Evolutionary conservation across 2,113 vertebrate genomes (phyloP), one percentile per base, ranked within the genome.

Genomic region (Cryptomyrus ogoouensis): DNA sequence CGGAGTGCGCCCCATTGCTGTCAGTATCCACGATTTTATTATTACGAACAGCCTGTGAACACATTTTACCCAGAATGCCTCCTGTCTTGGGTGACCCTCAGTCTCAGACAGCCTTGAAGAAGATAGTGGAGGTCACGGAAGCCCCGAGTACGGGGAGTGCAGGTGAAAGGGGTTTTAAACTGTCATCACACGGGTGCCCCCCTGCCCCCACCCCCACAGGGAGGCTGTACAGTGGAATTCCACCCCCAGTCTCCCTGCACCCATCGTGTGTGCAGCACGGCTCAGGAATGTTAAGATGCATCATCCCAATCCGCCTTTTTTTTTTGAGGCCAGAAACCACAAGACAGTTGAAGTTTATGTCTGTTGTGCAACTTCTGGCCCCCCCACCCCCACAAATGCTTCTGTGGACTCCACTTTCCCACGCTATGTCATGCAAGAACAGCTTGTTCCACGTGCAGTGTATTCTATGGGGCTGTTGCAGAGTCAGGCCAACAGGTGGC

Each of bases 141-240:
- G 89, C 58, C 42, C 56, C 7, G 47, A 47, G 56, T 70, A 47
- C 53, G 87, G 89, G 89, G 89, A 9, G 15, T 85, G 89, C 89
- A 91, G 91, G 91, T 90, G 91, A 90, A 90, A 90, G 91, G 89
- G 87, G 91, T 90, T 62, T 90, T 86, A 88, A 88, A 77, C 91
- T 90, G 91, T 90, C 91, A 90, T 84, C 91, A 86, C 87, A 53
- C 15, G 10, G 19, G 31, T 21, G 52, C 53, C 56, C 15, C 35
- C 27, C 87, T 13, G 42, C 42, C 27, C n/a, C 46, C 19, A 27
- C 84, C 53, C 50, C 31, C 12, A 44, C 15, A 10, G 39, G 80
- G 80, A 53, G 12, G 47, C 85, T 13, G n/a, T 53, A 53, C 47
- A 53, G 49, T 31, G 85, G 83, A 85, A 85, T 46, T 85, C 46